Evolutionary conservation across 92 coral and sea anemone species (phyloP), one percentile per base, ranked within the genome.

Genomic region (Virgularia gustaviana): DNA sequence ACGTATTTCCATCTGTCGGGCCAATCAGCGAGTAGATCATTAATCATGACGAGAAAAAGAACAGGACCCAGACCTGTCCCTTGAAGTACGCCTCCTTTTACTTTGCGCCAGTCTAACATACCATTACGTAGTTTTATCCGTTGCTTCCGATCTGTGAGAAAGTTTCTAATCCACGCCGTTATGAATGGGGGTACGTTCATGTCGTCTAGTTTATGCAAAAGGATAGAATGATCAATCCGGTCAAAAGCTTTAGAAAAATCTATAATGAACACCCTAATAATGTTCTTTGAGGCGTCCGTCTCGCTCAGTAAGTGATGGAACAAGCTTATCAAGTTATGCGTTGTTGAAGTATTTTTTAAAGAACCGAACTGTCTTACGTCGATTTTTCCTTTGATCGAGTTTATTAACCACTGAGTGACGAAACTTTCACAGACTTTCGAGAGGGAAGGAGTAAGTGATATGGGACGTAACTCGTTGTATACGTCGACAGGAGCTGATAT

Each of bases 11-110:
- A 37, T 39, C 28, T 11, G 29, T 70, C 23, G n/a, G n/a, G n/a
- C n/a, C n/a, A n/a, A n/a, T n/a, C n/a, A n/a, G n/a, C n/a, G n/a
- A n/a, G n/a, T n/a, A n/a, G n/a, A n/a, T n/a, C n/a, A n/a, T n/a
- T n/a, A n/a, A n/a, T n/a, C n/a, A n/a, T n/a, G n/a, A n/a, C 76
- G 6, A 70, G 76, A 33, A 70, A 70, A 1, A 70, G 42, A 6
- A 70, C 31, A 27, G 75, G 62, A 5, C 62, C 75, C 4, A 70
- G 75, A 38, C 44, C 75, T 2, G 75, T 23, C n/a, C 75, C 75
- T 70, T n/a, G n/a, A n/a, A n/a, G n/a, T n/a, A n/a, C n/a, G n/a
- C n/a, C n/a, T n/a, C n/a, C n/a, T n/a, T n/a, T n/a, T n/a, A n/a
- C n/a, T n/a, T n/a, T n/a, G n/a, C n/a, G n/a, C n/a, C n/a, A n/a